Evolutionary conservation across 1,140 invertebrate genomes (phyloP), one percentile per base, ranked within the genome.

Genomic region (Dendroctonus ponderosae): DNA sequence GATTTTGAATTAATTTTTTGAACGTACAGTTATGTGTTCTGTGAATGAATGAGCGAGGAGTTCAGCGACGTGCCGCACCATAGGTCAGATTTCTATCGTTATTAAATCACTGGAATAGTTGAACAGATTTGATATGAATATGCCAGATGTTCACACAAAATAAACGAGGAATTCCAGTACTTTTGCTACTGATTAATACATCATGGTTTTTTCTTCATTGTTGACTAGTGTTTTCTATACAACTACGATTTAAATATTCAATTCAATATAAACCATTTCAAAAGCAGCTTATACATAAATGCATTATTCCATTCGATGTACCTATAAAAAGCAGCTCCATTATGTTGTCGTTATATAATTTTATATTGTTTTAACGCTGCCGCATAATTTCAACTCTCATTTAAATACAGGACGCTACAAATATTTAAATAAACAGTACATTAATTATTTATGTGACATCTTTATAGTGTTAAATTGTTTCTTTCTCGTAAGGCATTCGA

Each of bases 391-490:
- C 40, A 43, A 12, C 38, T 11, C 50, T 66, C 64, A 66, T 66
- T 66, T 58, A 46, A 66, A 66, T 66, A 60, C 56, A 59, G 52
- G 64, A 60, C 56, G 64, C 56, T 52, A 46, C 56, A 42, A 53
- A 66, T 66, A 66, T 66, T 59, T 66, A 66, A 66, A 66, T 66
- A 66, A 58, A 66, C 43, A 60, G 52, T 51, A 40, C 57, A 66
- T 66, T 66, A 66, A 66, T 66, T 66, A 66, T 66, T 59, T 66
- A 66, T 60, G 64, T 59, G 64, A 66, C 64, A 60, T 66, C 64
- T 66, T 66, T 66, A 66, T 66, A 51, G 64, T 66, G 64, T 66
- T 66, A 66, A 66, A 60, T 66, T 66, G 64, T 60, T 59, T 59
- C 64, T 50, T 59, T 56, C 62, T 49, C 49, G 62, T 50, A 57